Base-by-base conservation (phyloP, 2,888 invertebrate species). In the Diloba caeruleocephala region DNA sequence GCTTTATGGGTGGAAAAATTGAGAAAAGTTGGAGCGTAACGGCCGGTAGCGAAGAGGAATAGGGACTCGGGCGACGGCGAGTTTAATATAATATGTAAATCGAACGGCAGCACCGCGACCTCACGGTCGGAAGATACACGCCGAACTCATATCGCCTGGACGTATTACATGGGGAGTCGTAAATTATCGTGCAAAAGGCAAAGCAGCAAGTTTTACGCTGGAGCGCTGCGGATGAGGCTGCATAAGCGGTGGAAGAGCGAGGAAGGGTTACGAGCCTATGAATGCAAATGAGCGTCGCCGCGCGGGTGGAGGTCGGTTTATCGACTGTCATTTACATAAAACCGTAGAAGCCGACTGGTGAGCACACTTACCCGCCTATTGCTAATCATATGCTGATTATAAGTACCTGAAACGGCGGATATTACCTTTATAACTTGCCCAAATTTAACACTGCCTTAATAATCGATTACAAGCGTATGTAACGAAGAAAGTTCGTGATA, bases 41-140 rank as follows among this genome's bases (percentile, higher is more conserved):
- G 91, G 92, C 89, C 92, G 91, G 89, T 88, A 85, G 89, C 87
- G 85, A 82, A 81, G 85, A 84, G 82, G 82, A 81, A 79, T 81
- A 78, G 83, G 84, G 87, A 83, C 83, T 74, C 75, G 76, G 78
- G 76, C 84, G 83, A 77, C 82, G 89, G 81, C 74, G 85, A 87
- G 78, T 93, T 93, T 93, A 93, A 93, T 93, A 93, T 93, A 93
- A 92, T 92, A 93, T 93, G 93, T 89, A 92, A 92, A 93, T 93
- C 89, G 88, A 89, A 90, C 85, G 89, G 84, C 84, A 82, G 81
- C 85, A 82, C 79, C 81, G 86, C 87, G 90, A 89, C 87, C 89
- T 90, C 82, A 84, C 83, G 82, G 82, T 85, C 83, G 84, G 70
- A 63, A 79, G 84, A 85, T 82, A 81, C 84, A 85, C 82, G 87